phyloP scores from a whole-genome alignment of 2,888 invertebrate genomes.

The Caenorhabditis imperialis region DNA sequence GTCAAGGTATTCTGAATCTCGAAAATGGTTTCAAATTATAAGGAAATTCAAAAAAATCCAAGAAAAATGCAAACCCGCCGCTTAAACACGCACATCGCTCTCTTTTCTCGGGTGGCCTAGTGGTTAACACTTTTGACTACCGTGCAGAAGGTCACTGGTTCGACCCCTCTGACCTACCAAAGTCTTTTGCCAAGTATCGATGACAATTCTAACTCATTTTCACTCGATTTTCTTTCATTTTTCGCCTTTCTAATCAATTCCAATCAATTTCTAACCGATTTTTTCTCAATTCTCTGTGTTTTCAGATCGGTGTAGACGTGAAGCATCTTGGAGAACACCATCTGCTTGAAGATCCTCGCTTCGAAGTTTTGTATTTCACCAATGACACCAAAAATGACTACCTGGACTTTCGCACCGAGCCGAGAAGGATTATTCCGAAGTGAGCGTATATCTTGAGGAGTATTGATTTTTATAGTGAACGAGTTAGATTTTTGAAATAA shows the following conservation, averaged over 20 bases:
- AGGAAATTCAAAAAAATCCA: neutral
- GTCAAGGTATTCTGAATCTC: neutral
- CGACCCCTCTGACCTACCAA: too few species aligned
- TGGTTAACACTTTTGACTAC: too few species aligned
- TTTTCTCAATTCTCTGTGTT: conserved; percentile 1
- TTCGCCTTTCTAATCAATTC: too few species aligned
- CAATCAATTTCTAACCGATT: too few species aligned
- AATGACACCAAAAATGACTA: conserved; percentile 26
- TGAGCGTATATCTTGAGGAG: neutral
- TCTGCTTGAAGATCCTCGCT: conserved; percentile 9
- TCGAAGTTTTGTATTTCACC: conserved; percentile 15
- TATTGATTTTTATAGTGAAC: too few species aligned
- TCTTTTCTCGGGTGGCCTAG: too few species aligned
- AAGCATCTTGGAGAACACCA: neutral
- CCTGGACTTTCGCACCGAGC: conserved; percentile 28
- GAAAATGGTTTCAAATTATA: neutral
- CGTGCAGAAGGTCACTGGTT: neutral
- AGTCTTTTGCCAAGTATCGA: neutral
- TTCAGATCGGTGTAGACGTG: conserved; percentile 39
- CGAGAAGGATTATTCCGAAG: conserved; percentile 39
- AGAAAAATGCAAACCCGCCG: too few species aligned
- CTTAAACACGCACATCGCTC: too few species aligned
- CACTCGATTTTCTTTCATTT: too few species aligned
- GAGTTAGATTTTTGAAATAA: too few species aligned
- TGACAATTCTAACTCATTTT: too few species aligned